Base-by-base conservation (phyloP, 1,140 invertebrate genomes). In the Drosophila nebulosa region DNA sequence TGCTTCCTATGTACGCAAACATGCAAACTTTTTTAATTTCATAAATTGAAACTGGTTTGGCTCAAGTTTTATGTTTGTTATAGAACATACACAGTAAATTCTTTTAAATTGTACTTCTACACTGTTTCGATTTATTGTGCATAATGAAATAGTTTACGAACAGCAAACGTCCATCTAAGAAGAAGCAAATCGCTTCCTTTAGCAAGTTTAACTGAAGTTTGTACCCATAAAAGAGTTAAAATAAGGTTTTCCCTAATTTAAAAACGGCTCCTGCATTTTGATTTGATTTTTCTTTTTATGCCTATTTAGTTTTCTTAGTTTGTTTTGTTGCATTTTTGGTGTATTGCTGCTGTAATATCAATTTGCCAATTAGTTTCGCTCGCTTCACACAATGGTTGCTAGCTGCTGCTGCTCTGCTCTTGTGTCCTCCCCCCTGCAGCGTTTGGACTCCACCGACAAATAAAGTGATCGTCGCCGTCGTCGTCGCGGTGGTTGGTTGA, bases 331-430 rank as follows among this genome's bases (percentile, higher is more conserved):
- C 18, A 14, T 32, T n/a, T 55, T 27, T 55, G 27, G 18, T 58
- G 16, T 60, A n/a, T 42, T 72, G 58, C 64, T 74, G 39, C 35
- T 14, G 62, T 63, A 78, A 68, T 68, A 77, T 78, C 61, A 63
- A 64, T 73, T 72, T 65, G 76, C 55, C 57, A 57, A 74, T 74
- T 74, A 63, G 76, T 79, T 79, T 35, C 62, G 62, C 76, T 35
- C 58, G 62, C 76, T 70, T 62, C 70, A 69, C 61, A 63, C 59
- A 68, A 74, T 74, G 59, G 55, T 51, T 55, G 36, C 59, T 68
- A 60, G 30, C 24, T 57, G 21, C 26, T 10, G 32, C 18, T 22
- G 30, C n/a, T 14, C 9, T 21, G 10, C 32, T 36, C 64, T 57
- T 14, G 30, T 24, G 24, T 24, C 24, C 24, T 32, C 21, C 35